A percentile compares a stretch with the other conserved stretches of the same genome.
These are phyloP conservation scores for Agrypnia vestita DNA, from an alignment of 1,140 invertebrate genomes.

Conservation along the genomic window DNA sequence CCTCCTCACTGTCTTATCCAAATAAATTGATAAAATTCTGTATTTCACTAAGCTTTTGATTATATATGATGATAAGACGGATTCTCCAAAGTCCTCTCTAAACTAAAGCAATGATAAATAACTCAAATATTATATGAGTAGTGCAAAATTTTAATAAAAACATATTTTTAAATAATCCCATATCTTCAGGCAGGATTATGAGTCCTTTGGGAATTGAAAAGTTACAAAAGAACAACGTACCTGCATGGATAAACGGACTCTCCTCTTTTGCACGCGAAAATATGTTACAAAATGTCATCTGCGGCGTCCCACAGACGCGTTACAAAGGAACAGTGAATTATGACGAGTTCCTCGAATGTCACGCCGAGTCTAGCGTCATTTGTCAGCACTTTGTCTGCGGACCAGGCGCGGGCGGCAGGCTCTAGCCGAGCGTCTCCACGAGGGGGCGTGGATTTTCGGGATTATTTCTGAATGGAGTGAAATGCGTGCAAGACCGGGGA, in stretches of 20 bases:
- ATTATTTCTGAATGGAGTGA: slow-evolving; percentile 17
- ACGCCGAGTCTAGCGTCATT: slow-evolving; percentile 37
- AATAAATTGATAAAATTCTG: too few relatives aligned
- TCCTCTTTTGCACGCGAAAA: background rate
- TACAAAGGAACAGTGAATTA: slow-evolving; percentile 19
- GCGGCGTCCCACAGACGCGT: background rate
- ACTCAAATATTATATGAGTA: too few relatives aligned
- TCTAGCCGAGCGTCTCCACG: background rate
- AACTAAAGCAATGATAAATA: too few relatives aligned
- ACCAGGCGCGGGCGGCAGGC: background rate
- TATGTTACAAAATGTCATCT: background rate
- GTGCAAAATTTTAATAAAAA: too few relatives aligned
- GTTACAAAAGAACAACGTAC: background rate
- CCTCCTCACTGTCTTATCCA: too few relatives aligned
- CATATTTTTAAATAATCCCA: too few relatives aligned
- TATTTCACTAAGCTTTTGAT: too few relatives aligned
- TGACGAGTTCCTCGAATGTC: slow-evolving; percentile 31
- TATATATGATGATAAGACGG: too few relatives aligned
- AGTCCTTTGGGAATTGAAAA: background rate
- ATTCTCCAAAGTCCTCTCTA: too few relatives aligned
- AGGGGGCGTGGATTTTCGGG: slow-evolving; percentile 29
- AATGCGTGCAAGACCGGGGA: slow-evolving; percentile 11
- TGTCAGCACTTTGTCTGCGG: slow-evolving; percentile 34
- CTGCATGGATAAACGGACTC: background rate
- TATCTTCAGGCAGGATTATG: background rate